A percentile compares a stretch with the other conserved stretches of the same genome.
These are phyloP conservation scores for Dendrocincla tyrannina DNA, from an alignment of 2,797 vertebrate genomes.

Conservation along the genomic window DNA sequence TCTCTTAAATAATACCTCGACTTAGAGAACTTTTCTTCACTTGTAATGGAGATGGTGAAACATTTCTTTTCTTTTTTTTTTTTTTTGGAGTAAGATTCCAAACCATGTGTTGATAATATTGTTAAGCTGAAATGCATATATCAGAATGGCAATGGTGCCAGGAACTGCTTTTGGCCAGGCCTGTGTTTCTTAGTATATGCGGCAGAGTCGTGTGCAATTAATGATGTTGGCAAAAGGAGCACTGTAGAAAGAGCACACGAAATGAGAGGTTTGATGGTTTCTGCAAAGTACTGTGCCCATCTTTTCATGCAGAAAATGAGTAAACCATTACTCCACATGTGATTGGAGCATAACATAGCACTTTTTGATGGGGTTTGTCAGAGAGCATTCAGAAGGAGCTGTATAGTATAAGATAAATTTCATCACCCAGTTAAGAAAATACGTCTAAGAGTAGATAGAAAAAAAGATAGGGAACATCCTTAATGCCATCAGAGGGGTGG, in stretches of 20 bases:
- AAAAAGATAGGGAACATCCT: not conserved
- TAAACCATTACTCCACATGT: constrained; percentile 58
- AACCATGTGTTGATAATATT: constrained; percentile 56
- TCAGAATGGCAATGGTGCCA: constrained; percentile 50
- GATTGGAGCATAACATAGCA: constrained; percentile 55
- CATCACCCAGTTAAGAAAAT: not conserved
- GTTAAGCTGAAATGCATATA: constrained; percentile 61
- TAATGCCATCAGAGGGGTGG: not conserved
- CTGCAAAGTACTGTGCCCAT: constrained; percentile 63
- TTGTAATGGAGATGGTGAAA: not conserved
- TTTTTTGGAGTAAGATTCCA: not conserved
- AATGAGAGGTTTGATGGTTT: constrained; percentile 69
- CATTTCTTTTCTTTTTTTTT: not conserved
- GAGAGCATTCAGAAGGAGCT: constrained; percentile 46
- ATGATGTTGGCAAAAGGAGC: constrained; percentile 69
- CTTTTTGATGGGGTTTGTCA: constrained; percentile 61
- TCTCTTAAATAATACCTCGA: not conserved
- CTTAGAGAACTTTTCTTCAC: not conserved
- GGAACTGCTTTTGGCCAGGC: constrained; percentile 61
- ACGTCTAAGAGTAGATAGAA: constrained; percentile 15
- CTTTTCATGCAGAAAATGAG: constrained; percentile 71
- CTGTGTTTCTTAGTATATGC: constrained; percentile 59
- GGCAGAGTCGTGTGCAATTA: constrained; percentile 62
- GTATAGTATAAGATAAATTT: constrained; percentile 45
- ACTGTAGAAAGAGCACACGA: constrained; percentile 22